Percentiles rank a stretch among this genome's conserved stretches.
phyloP scores from a whole-genome alignment of 2,888 invertebrate species.

The Netelia inedita region DNA sequence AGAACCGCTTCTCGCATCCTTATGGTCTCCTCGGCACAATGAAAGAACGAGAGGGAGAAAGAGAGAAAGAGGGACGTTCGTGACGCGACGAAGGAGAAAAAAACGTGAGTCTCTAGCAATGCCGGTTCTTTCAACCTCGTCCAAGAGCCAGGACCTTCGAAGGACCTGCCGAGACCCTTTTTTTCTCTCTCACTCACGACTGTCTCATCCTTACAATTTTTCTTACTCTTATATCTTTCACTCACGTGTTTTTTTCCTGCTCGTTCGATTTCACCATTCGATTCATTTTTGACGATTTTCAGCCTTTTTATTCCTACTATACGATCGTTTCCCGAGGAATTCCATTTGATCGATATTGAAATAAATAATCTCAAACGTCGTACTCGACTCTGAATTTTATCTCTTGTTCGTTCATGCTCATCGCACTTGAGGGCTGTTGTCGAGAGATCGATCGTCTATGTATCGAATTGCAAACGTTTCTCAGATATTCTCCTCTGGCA shows the following conservation, averaged over 20 bases:
- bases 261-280: not conserved
- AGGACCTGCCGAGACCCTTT: not conserved
- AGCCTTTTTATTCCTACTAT: not conserved
- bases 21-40: not conserved
- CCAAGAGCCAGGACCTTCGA: not conserved
- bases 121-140: not conserved
- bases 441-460: slow-evolving; percentile 21
- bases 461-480: slow-evolving; percentile 12
- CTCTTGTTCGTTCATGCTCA: not conserved
- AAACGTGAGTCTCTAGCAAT: not conserved
- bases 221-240: not conserved
- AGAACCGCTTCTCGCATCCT: slow-evolving; percentile 34
- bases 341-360: not conserved
- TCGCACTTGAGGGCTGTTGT: not conserved
- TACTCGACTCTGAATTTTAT: too few relatives aligned
- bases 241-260: not conserved
- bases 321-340: not conserved
- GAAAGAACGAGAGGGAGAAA: not conserved
- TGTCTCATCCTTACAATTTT: not conserved
- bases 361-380: too few relatives aligned
- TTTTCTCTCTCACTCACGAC: not conserved
- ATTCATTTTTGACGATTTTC: not conserved
- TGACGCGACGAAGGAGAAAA: slow-evolving; percentile 4
- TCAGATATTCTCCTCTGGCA: slow-evolving; percentile 7
- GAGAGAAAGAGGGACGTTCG: not conserved